Conservation (phyloP, 2,113 vertebrate genomes). For the mouse (Mus musculus) region GRCm39 chr1:38306501-38307000, state of each 20-base stretch:
- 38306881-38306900: neutral
- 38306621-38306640: neutral
- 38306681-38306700: neutral
- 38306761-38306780: constrained; percentile 36
- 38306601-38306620: neutral
- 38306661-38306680: neutral
- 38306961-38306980: neutral
- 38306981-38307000: neutral
- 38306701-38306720: constrained; percentile 48
- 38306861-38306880: constrained; percentile 11
- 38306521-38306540: too few relatives aligned
- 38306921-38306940: neutral
- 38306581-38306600: neutral
- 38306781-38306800: constrained; percentile 9
- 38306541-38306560: neutral
- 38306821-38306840: constrained; percentile 28
- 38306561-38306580: neutral
- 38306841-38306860: constrained; percentile 13
- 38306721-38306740: constrained; percentile 51
- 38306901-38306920: neutral
- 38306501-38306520: too few relatives aligned
- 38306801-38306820: constrained; percentile 28
- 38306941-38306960: neutral
- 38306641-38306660: neutral
- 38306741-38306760: constrained; percentile 58